Evolutionary conservation across 2,797 vertebrate genomes (phyloP).

Genomic region (Phalloptychus januarius): DNA sequence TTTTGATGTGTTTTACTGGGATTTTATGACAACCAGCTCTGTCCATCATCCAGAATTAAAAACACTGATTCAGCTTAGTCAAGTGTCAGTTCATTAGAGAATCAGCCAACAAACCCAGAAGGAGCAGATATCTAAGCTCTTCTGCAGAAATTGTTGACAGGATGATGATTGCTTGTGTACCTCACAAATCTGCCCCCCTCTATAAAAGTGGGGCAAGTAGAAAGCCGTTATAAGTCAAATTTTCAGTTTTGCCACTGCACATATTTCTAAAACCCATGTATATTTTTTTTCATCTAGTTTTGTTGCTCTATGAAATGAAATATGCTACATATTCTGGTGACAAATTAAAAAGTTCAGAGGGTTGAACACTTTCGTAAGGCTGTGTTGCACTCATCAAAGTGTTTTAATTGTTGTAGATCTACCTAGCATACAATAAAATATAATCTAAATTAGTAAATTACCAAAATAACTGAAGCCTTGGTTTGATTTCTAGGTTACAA

Average conservation of each 20-base stretch:
- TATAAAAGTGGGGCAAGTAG: neutral
- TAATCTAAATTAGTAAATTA: neutral
- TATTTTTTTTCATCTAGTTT: neutral
- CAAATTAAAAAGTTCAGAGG: neutral
- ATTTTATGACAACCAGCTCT: neutral
- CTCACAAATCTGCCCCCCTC: neutral
- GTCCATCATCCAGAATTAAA: neutral
- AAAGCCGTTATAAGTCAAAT: neutral
- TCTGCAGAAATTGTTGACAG: neutral
- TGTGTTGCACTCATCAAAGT: neutral
- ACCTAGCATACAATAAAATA: neutral
- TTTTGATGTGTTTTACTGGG: neutral
- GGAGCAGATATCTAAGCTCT: neutral
- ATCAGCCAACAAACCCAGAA: neutral
- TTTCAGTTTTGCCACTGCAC: neutral
- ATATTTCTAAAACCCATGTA: neutral
- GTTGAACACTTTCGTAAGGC: neutral
- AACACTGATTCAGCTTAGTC: neutral
- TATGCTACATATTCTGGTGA: neutral
- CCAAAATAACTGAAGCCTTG: neutral
- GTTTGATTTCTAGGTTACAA: neutral
- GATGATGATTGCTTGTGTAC: neutral
- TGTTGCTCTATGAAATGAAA: neutral
- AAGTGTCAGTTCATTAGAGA: neutral
- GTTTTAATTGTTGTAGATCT: neutral